phyloP scores from a whole-genome alignment of 2,797 vertebrate species.

The Sarcophilus harrisii region DNA sequence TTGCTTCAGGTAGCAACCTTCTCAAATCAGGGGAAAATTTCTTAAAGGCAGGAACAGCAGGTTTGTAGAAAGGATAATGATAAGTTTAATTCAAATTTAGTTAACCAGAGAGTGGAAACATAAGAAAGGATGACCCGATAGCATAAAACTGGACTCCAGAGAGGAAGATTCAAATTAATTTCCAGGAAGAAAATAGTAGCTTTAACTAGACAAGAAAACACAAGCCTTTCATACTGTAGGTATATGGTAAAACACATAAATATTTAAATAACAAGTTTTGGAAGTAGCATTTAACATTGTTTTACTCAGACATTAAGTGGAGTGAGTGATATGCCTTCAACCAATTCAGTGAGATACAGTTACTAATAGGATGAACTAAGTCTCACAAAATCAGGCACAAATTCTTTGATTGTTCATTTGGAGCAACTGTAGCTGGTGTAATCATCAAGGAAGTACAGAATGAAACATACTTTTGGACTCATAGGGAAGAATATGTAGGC shows the following conservation, averaged over 20 bases:
- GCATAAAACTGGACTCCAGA: not conserved
- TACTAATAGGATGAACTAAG: not conserved
- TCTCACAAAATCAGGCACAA: not conserved
- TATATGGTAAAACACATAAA: not conserved
- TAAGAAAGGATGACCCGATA: not conserved
- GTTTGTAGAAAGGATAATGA: not conserved
- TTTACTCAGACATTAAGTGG: not conserved
- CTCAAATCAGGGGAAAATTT: not conserved
- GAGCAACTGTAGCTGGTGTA: not conserved
- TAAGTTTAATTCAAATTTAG: not conserved
- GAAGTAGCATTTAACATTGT: not conserved
- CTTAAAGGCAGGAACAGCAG: not conserved
- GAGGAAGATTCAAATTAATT: not conserved
- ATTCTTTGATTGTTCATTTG: not conserved
- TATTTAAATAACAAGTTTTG: not conserved
- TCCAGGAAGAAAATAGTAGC: not conserved
- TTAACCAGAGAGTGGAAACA: not conserved
- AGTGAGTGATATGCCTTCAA: not conserved
- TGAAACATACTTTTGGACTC: not conserved
- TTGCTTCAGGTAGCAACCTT: not conserved
- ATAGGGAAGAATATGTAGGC: not conserved
- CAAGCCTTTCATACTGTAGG: not conserved
- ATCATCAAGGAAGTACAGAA: not conserved
- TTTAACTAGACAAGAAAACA: not conserved
- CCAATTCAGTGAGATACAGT: not conserved